phyloP scores from a whole-genome alignment of 2,888 invertebrate species.

The Bruchidius siliquastri region DNA sequence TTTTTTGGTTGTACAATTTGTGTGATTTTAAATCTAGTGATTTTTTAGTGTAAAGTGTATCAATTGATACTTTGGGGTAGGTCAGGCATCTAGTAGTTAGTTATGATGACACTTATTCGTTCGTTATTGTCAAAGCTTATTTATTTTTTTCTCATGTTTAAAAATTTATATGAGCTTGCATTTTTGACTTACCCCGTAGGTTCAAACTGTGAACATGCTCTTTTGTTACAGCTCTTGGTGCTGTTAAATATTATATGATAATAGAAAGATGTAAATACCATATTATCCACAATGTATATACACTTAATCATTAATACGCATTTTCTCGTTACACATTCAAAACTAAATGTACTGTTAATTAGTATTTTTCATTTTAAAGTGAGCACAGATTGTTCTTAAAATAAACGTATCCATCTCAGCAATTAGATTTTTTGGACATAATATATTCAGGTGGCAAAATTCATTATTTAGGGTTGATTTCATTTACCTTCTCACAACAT shows the following conservation, averaged over 20 bases:
- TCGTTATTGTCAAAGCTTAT: too few relatives aligned
- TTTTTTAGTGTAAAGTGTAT: slow-evolving; percentile 1
- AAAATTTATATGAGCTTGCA: too few relatives aligned
- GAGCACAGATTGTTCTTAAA: slow-evolving; percentile 8
- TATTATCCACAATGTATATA: slow-evolving; percentile 4
- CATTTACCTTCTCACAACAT: not conserved
- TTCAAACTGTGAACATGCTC: slow-evolving; percentile 1
- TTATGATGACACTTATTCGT: too few relatives aligned
- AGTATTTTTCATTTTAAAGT: slow-evolving; percentile 11
- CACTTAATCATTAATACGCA: slow-evolving; percentile 5
- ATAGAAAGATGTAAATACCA: slow-evolving; percentile 7
- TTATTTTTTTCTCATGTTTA: too few relatives aligned
- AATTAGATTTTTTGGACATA: not conserved
- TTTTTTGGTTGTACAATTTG: not conserved
- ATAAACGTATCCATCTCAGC: not conserved
- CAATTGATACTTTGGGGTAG: not conserved
- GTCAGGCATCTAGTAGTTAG: not conserved
- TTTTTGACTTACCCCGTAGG: not conserved
- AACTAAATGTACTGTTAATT: slow-evolving; percentile 8
- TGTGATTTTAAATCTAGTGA: not conserved
- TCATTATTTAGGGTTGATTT: not conserved
- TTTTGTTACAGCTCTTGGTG: too few relatives aligned
- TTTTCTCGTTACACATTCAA: slow-evolving; percentile 6
- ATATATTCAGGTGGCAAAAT: not conserved
- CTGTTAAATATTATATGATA: slow-evolving; percentile 8